Conservation (phyloP, 2,888 invertebrate species). For the Aethes cnicana region DNA sequence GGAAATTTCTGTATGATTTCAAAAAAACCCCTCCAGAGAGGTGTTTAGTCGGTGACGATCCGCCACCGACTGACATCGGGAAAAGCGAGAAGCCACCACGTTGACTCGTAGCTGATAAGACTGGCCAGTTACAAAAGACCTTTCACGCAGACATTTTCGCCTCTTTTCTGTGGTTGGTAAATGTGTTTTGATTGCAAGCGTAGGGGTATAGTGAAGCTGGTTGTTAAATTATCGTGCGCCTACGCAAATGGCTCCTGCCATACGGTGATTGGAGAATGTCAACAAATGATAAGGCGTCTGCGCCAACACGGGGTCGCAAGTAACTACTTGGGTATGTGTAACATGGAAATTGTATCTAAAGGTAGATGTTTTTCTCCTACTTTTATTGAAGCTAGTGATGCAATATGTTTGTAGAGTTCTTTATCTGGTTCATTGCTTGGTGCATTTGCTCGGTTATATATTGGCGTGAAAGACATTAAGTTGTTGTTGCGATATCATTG, state of each 20-base stretch:
- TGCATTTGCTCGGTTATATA: not conserved
- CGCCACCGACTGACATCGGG: slow-evolving; percentile 64
- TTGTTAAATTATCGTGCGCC: slow-evolving; percentile 52
- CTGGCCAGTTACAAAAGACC: slow-evolving; percentile 46
- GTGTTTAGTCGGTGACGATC: slow-evolving; percentile 71
- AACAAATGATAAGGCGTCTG: slow-evolving; percentile 68
- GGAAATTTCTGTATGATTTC: slow-evolving; percentile 1
- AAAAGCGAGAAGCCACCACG: slow-evolving; percentile 55
- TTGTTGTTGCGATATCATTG: slow-evolving; percentile 9
- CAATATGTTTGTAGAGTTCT: not conserved
- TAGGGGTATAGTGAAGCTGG: slow-evolving; percentile 46
- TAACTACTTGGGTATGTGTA: slow-evolving; percentile 36
- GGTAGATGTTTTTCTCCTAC: not conserved
- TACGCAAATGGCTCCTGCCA: slow-evolving; percentile 75
- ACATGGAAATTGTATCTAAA: slow-evolving; percentile 10
- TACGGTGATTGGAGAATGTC: slow-evolving; percentile 66
- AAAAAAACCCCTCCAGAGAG: slow-evolving; percentile 41
- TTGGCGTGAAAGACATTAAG: slow-evolving; percentile 5
- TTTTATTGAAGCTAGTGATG: not conserved
- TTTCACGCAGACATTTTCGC: slow-evolving; percentile 30
- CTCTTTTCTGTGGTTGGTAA: not conserved
- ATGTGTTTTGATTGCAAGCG: not conserved
- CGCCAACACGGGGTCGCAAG: slow-evolving; percentile 58
- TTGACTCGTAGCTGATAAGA: slow-evolving; percentile 63
- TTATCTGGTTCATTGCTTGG: not conserved